Base-by-base conservation (phyloP, 2,888 invertebrate genomes). In the Eupsilia transversa region DNA sequence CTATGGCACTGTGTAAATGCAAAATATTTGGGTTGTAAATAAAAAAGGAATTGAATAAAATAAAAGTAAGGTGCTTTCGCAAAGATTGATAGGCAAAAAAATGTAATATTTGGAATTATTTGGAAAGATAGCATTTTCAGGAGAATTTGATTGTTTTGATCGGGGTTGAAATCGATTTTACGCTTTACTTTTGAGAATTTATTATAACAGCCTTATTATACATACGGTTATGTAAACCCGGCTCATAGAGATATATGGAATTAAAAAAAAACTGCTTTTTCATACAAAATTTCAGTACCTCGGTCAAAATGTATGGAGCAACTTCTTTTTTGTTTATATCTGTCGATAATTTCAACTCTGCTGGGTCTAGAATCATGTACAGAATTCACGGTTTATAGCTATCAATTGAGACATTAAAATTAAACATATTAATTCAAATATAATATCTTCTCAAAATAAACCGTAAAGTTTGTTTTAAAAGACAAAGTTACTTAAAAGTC, bases 21-120 rank as follows among this genome's bases (percentile, higher is more conserved):
- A 4, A 17, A 60, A 38, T 30, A 61, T 27, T 35, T 68, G 12
- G 72, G 35, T 72, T 74, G 64, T 78, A 57, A 69, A 66, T 73
- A 30, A 75, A 75, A 72, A 74, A 64, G 82, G 82, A 82, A 82
- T 82, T 82, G 82, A 82, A 49, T 57, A 70, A 54, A 54, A 6
- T 67, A 65, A 63, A 41, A 20, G 14, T 49, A 30, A 80, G 82
- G 82, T 82, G 82, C 73, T 82, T 82, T 71, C 23, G 54, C 57
- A 14, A 78, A 74, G 73, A 82, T 76, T 78, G 71, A 72, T 65
- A 61, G 70, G 68, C 65, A 77, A 73, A 82, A 77, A 73, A 82
- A 72, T 41, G 12, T 56, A 64, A 46, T 61, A n/a, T n/a, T n/a
- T 63, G 56, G 79, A 79, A 41, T 63, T 52, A 33, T 46, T 66